phyloP scores from a whole-genome alignment of 1,140 invertebrate genomes.

The Leptinotarsa defecta region DNA sequence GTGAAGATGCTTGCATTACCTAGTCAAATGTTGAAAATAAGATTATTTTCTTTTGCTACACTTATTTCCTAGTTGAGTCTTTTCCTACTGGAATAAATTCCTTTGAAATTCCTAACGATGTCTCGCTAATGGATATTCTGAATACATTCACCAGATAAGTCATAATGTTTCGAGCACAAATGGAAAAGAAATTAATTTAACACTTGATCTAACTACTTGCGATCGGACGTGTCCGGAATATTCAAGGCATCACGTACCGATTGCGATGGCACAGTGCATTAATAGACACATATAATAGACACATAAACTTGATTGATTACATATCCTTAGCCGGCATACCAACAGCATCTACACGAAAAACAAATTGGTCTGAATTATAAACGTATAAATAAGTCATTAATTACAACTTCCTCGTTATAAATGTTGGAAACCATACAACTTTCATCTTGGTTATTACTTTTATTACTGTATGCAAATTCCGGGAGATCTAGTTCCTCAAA shows the following conservation, averaged over 20 bases:
- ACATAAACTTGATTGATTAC: constrained; percentile 30
- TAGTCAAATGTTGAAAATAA: too few relatives aligned
- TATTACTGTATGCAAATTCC: constrained; percentile 15
- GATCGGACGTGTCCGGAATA: constrained; percentile 17
- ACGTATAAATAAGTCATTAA: constrained; percentile 25
- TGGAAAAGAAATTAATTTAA: constrained; percentile 18
- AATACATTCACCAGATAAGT: constrained; percentile 6
- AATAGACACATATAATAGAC: constrained; percentile 30
- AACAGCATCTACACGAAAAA: constrained; percentile 33
- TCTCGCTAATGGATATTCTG: neutral
- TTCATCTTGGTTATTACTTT: constrained; percentile 19
- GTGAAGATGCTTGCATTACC: too few relatives aligned
- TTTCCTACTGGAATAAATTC: neutral
- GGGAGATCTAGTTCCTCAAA: constrained; percentile 15
- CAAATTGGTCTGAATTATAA: constrained; percentile 36
- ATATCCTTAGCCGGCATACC: constrained; percentile 24
- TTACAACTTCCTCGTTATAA: constrained; percentile 25
- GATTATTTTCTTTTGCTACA: neutral
- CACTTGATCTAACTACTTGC: constrained; percentile 17
- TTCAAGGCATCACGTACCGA: constrained; percentile 20
- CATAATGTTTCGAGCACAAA: constrained; percentile 9
- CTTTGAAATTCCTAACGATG: neutral
- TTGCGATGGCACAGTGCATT: constrained; percentile 27
- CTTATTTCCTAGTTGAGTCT: neutral
- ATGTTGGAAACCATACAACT: constrained; percentile 11